Percentiles rank a stretch among this genome's conserved stretches.
Evolutionary conservation across 2,888 invertebrate species (phyloP).

Genomic region (Exocentrus adspersus): DNA sequence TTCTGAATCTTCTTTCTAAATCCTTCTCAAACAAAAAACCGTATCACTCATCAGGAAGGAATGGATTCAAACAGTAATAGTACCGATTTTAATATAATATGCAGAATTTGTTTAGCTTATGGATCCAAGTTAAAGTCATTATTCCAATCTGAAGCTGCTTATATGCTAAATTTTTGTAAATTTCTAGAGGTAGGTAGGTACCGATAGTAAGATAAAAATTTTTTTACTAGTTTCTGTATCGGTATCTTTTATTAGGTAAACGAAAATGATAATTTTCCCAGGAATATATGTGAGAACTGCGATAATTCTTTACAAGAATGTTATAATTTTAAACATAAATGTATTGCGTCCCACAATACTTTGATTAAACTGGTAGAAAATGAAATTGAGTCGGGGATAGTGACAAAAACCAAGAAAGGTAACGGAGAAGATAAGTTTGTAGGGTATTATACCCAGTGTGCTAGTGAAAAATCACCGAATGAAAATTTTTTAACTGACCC

Average conservation of each 20-base stretch:
- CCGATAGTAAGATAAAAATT: not conserved
- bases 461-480: conserved; percentile 1
- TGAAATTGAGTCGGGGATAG: not conserved
- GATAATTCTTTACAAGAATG: conserved; percentile 43
- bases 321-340: conserved; percentile 51
- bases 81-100: conserved; percentile 34
- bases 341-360: conserved; percentile 45
- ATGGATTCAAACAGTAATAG: conserved; percentile 2
- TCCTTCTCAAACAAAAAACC: not conserved
- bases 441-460: conserved; percentile 1
- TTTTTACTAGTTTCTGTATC: not conserved
- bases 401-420: not conserved
- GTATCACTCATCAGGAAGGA: not conserved
- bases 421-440: not conserved
- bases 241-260: conserved; percentile 36
- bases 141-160: conserved; percentile 33
- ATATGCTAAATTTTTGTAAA: conserved; percentile 38
- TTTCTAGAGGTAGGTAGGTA: conserved; percentile 38
- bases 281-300: conserved; percentile 49
- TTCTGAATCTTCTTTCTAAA: not conserved
- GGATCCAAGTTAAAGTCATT: conserved; percentile 36
- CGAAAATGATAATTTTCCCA: conserved; percentile 45
- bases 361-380: conserved; percentile 28
- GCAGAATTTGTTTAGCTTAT: conserved; percentile 43
- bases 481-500: conserved; percentile 12